Evolutionary conservation across 1,140 invertebrate genomes (phyloP).

Genomic region (Ganaspis sp.): DNA sequence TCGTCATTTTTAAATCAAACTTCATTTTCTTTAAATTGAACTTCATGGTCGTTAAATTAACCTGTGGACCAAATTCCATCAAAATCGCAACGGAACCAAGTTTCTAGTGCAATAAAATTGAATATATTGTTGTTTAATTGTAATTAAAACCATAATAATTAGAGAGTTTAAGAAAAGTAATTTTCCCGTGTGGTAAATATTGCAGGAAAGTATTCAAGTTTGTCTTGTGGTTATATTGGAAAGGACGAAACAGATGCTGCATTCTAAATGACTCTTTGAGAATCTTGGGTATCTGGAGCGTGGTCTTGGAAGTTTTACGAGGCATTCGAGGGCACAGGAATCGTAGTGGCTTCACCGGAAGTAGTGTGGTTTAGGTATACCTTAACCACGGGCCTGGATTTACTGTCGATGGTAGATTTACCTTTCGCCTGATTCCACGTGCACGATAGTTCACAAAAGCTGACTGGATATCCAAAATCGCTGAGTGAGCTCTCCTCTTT

Average conservation of each 20-base stretch:
- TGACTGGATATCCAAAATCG: background rate
- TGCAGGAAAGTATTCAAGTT: background rate
- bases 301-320: background rate
- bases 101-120: too few species aligned
- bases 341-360: background rate
- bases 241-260: conserved; percentile 5
- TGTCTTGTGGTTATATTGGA: background rate
- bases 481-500: background rate
- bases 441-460: conserved; percentile 22
- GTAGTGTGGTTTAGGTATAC: conserved; percentile 2
- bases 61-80: too few species aligned
- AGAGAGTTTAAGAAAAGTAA: too few species aligned
- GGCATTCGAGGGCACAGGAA: conserved; percentile 19
- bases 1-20: too few species aligned
- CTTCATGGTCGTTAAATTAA: too few species aligned
- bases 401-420: conserved; percentile 12
- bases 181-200: background rate
- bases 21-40: too few species aligned
- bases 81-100: too few species aligned
- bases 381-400: conserved; percentile 19
- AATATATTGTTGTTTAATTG: too few species aligned
- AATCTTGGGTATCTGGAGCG: conserved; percentile 8
- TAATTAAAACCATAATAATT: too few species aligned
- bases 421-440: conserved; percentile 19
- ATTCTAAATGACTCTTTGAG: conserved; percentile 17